Percentiles rank a stretch among this genome's conserved stretches.
Evolutionary conservation across 2,797 vertebrate genomes (phyloP).

Genomic region (Bovichtus variegatus): DNA sequence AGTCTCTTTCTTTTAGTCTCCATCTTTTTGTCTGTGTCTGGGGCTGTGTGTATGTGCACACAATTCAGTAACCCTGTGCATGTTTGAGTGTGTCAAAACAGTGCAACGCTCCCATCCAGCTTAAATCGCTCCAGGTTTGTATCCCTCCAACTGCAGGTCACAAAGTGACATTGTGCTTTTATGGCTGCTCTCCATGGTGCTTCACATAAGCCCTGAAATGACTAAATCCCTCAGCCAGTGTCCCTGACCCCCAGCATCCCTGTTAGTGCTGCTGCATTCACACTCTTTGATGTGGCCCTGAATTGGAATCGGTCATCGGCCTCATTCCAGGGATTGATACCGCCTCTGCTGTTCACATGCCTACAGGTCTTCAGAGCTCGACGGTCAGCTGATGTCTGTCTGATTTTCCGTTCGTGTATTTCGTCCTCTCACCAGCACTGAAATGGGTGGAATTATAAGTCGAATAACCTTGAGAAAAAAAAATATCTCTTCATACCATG

Average conservation of each 20-base stretch:
- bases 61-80: slow-evolving; percentile 42
- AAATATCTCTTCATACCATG: slow-evolving; percentile 31
- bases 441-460: slow-evolving; percentile 59
- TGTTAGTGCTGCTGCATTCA: slow-evolving; percentile 83
- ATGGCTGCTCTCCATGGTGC: slow-evolving; percentile 82
- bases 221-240: slow-evolving; percentile 85
- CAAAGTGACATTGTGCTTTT: slow-evolving; percentile 85
- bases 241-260: slow-evolving; percentile 84
- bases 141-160: slow-evolving; percentile 78
- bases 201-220: slow-evolving; percentile 84
- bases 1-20: slow-evolving; percentile 29
- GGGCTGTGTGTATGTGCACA: slow-evolving; percentile 27
- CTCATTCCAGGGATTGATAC: slow-evolving; percentile 82
- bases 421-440: slow-evolving; percentile 48
- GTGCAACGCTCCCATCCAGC: slow-evolving; percentile 61
- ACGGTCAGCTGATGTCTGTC: slow-evolving; percentile 60
- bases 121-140: slow-evolving; percentile 69
- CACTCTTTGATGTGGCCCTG: slow-evolving; percentile 85
- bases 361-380: slow-evolving; percentile 72
- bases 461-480: slow-evolving; percentile 68
- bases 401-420: slow-evolving; percentile 53
- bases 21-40: slow-evolving; percentile 39
- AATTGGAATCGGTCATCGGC: slow-evolving; percentile 81
- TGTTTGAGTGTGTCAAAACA: slow-evolving; percentile 72
- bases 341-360: slow-evolving; percentile 75